Percentiles rank a stretch among this genome's conserved stretches.
Conservation (phyloP, 2,113 vertebrate genomes). For the Eptesicus fuscus region DNA sequence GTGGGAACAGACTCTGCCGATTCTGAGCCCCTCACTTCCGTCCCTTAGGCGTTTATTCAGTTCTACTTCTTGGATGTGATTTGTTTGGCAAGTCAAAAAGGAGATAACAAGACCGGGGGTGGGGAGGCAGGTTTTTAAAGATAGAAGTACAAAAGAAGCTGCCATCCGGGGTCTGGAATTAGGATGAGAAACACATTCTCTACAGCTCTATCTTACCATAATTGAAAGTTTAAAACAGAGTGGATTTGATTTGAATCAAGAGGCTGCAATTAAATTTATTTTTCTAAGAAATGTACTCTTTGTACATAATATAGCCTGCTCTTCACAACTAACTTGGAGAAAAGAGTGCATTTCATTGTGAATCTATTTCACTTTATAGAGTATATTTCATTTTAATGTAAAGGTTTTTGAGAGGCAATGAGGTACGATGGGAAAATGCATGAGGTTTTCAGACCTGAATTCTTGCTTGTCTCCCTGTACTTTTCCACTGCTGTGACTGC, state of each 20-base stretch:
- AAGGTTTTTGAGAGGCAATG: constrained; percentile 12
- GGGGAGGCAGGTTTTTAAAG: constrained; percentile 54
- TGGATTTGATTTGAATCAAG: constrained; percentile 61
- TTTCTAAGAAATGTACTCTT: constrained; percentile 61
- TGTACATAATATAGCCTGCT: constrained; percentile 28
- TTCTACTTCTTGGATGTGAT: constrained; percentile 42
- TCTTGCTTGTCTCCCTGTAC: not conserved
- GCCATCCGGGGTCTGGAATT: constrained; percentile 54
- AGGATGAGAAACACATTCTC: constrained; percentile 51
- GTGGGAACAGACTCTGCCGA: constrained; percentile 29
- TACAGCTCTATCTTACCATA: constrained; percentile 47
- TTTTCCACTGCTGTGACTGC: not conserved
- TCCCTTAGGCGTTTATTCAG: constrained; percentile 59
- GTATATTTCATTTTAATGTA: constrained; percentile 26
- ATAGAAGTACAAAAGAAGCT: constrained; percentile 51
- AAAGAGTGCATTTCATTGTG: constrained; percentile 42
- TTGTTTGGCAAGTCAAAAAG: constrained; percentile 64
- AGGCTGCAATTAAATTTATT: constrained; percentile 71
- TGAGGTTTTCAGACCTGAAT: not conserved
- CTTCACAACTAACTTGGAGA: constrained; percentile 50
- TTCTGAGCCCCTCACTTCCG: constrained; percentile 26
- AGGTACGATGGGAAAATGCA: not conserved
- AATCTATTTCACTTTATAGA: constrained; percentile 31
- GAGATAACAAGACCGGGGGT: constrained; percentile 44
- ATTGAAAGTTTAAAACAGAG: constrained; percentile 68